Evolutionary conservation across 1,140 invertebrate species (phyloP).

Genomic region (Euschistus heros): DNA sequence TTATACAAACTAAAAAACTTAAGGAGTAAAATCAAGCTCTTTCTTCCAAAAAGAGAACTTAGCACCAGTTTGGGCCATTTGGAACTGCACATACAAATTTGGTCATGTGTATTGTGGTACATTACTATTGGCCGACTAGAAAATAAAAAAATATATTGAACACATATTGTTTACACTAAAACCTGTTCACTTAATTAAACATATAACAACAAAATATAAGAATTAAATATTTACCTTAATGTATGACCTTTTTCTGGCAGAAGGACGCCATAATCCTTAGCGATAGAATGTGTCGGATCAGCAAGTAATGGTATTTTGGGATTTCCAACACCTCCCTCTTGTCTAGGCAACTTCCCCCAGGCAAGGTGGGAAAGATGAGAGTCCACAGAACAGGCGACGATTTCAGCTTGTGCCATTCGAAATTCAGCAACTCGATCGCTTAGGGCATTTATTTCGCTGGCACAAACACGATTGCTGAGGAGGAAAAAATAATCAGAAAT

Average conservation of each 20-base stretch:
- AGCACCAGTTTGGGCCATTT: too few species aligned
- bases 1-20: too few species aligned
- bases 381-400: constrained; percentile 81
- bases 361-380: constrained; percentile 85
- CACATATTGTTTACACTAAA: not conserved
- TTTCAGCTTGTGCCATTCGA: constrained; percentile 65
- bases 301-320: constrained; percentile 96
- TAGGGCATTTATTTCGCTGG: constrained; percentile 88
- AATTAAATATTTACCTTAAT: constrained; percentile 49
- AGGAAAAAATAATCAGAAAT: constrained; percentile 17
- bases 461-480: constrained; percentile 72
- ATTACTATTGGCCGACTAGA: too few species aligned
- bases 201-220: not conserved
- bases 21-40: too few species aligned
- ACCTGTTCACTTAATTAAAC: not conserved
- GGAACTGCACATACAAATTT: too few species aligned
- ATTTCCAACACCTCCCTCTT: constrained; percentile 86
- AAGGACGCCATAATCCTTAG: constrained; percentile 84
- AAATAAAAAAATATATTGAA: not conserved
- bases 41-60: too few species aligned
- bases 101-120: too few species aligned
- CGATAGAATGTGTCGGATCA: constrained; percentile 81
- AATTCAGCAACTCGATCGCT: constrained; percentile 80
- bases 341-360: constrained; percentile 90
- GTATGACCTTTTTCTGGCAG: constrained; percentile 87